Percentiles rank a stretch among this genome's conserved stretches.
Conservation (phyloP, 2,113 vertebrate species). For the Apeltes quadracus region DNA sequence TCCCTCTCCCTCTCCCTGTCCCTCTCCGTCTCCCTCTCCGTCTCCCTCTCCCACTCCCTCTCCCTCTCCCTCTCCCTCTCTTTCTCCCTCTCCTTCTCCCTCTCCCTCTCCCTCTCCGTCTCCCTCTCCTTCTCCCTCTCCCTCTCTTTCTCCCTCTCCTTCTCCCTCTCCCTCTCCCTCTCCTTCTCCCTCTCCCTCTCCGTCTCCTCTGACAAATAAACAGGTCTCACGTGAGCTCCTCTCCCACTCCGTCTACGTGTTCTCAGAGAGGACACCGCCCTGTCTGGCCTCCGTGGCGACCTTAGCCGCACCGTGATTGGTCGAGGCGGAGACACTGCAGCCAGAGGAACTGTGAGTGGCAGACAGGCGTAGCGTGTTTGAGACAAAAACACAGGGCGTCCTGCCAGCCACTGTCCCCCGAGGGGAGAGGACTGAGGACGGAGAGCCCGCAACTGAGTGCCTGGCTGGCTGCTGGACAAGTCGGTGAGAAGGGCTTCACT, state of each 20-base stretch:
- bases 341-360: slow-evolving; percentile 45
- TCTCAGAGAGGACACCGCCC: slow-evolving; percentile 57
- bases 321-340: slow-evolving; percentile 11
- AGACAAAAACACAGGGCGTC: slow-evolving; percentile 73
- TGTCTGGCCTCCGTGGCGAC: slow-evolving; percentile 62
- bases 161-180: not conserved
- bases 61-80: slow-evolving; percentile 13
- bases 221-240: slow-evolving; percentile 69
- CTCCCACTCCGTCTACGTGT: slow-evolving; percentile 37
- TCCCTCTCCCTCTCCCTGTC: slow-evolving; percentile 47
- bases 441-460: slow-evolving; percentile 45
- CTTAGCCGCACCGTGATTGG: slow-evolving; percentile 52
- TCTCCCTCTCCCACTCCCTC: slow-evolving; percentile 16
- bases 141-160: slow-evolving; percentile 22
- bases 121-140: slow-evolving; percentile 22
- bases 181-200: slow-evolving; percentile 26
- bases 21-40: slow-evolving; percentile 16
- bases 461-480: slow-evolving; percentile 55
- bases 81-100: slow-evolving; percentile 43
- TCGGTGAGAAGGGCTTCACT: slow-evolving; percentile 28
- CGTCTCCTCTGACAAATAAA: slow-evolving; percentile 61
- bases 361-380: slow-evolving; percentile 64
- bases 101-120: slow-evolving; percentile 39
- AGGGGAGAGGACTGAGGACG: slow-evolving; percentile 50
- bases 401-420: slow-evolving; percentile 68